Base-by-base conservation (phyloP, 2,113 vertebrate genomes). In the Cynocephalus volans region DNA sequence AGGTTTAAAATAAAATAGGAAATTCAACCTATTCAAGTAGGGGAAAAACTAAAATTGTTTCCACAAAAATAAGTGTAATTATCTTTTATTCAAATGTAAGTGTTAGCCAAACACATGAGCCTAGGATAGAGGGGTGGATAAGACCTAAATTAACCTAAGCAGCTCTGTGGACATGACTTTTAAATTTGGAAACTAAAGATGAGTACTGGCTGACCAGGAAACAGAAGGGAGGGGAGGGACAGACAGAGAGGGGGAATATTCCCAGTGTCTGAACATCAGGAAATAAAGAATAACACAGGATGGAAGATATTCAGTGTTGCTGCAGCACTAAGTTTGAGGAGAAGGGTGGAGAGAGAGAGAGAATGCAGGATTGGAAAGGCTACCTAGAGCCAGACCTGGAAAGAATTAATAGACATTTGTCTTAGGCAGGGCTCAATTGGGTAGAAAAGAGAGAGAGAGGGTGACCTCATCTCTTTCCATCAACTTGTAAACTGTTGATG, bases 71-170 rank as follows among this genome's bases (percentile, higher is more conserved):
- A 80, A 87, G 6, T 96, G 83, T 56, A 65, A 65, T 62, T 89
- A 60, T 69, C 18, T 75, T 95, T 81, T 69, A 89, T n/a, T 28
- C 31, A 24, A 86, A 94, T 91, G 65, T 87, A 76, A 89, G 12
- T 41, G 6, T 65, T 24, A 95, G 18, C 12, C 60, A 23, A 90
- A 2, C 19, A 54, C 10, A 41, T 65, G 48, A 90, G 10, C n/a
- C 24, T 84, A 28, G 14, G 8, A 69, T 12, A 73, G n/a, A 54
- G 17, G 28, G 5, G 12, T 72, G 1, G 19, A 26, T 87, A 62
- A 54, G 24, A 75, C 14, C 9, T 54, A 69, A 90, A 72, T 79
- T 58, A 84, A 50, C 62, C 17, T 84, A 62, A 90, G n/a, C 28
- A 84, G 36, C 8, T 4, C 6, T 94, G 28, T 64, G 14, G 14